Evolutionary conservation across 2,113 vertebrate species (phyloP), one percentile per base, ranked within the genome.

Genomic region (Atherinomorus stipes): DNA sequence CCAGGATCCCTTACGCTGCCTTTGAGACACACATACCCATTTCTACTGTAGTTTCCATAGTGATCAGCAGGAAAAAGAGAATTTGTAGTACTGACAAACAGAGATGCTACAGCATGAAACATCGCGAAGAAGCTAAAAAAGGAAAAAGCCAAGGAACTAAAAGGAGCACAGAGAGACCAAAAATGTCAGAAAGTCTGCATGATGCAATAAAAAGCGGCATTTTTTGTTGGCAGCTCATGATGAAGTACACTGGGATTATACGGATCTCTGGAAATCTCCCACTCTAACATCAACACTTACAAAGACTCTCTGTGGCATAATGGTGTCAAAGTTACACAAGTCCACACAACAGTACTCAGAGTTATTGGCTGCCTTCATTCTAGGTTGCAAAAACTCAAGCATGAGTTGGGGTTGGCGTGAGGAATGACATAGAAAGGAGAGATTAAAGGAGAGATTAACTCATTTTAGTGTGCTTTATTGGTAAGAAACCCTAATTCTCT

Each of bases 301-400:
- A 84, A 79, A 91, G 85, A 85, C 85, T 85, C 68, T 74, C 83
- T 82, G 83, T 75, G 74, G 79, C 80, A 90, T 84, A 88, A 91
- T 89, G 45, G 85, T 87, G 87, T 89, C 84, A 90, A 76, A 91
- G 92, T 88, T 88, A 93, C 87, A 88, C 77, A 50, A 52, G 81
- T 87, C 85, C 74, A 87, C 89, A 90, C 89, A 92, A 88, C 85
- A 85, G 75, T 80, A 91, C 71, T 91, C 89, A 87, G 78, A 71
- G 80, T 89, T 90, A 83, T 73, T 58, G 73, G 78, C 84, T 85
- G 81, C 72, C 82, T 90, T 84, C 85, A 84, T 81, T 86, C 71
- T 76, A 77, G 72, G 70, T 71, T 77, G 73, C 78, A 84, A 88
- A 87, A 83, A 66, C 53, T 42, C 45, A 42, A 63, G 44, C 25